Evolutionary conservation across 2,888 invertebrate genomes (phyloP).

Genomic region (Ypsolopha sequella): DNA sequence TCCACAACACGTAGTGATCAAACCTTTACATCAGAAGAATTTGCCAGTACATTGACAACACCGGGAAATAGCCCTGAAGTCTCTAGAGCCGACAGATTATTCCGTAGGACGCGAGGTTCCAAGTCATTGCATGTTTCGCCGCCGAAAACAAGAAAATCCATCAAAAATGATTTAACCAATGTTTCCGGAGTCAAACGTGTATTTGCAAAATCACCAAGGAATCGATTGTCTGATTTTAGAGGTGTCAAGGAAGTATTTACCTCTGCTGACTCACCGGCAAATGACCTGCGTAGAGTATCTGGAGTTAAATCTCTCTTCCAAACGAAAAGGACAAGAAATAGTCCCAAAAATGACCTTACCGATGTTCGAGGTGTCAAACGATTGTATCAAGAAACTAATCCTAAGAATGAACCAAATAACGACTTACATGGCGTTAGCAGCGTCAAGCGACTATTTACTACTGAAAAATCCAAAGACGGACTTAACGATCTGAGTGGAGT

Average conservation of each 20-base stretch:
- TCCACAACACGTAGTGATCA: conserved; percentile 19
- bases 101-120: conserved; percentile 13
- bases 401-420: conserved; percentile 39
- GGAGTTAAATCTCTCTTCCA: conserved; percentile 25
- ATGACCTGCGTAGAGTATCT: conserved; percentile 30
- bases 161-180: conserved; percentile 29
- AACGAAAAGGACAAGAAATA: conserved; percentile 17
- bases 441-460: conserved; percentile 28
- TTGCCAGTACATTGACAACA: conserved; percentile 42
- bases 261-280: conserved; percentile 21
- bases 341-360: conserved; percentile 36
- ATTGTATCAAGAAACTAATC: conserved; percentile 22
- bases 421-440: conserved; percentile 41
- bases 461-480: conserved; percentile 16
- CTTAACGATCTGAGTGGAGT: conserved; percentile 42
- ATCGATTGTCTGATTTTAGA: conserved; percentile 40
- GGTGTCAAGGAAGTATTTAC: conserved; percentile 42
- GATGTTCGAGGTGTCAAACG: conserved; percentile 39
- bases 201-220: conserved; percentile 31
- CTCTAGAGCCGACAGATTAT: conserved; percentile 32
- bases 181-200: conserved; percentile 29
- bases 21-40: conserved; percentile 34
- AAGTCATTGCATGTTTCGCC: conserved; percentile 15
- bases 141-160: conserved; percentile 31
- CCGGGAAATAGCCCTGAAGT: conserved; percentile 31